A percentile compares a stretch with the other conserved stretches of the same genome.
Conservation (phyloP, 2,797 vertebrate genomes). For the Lacerta bilineata region DNA sequence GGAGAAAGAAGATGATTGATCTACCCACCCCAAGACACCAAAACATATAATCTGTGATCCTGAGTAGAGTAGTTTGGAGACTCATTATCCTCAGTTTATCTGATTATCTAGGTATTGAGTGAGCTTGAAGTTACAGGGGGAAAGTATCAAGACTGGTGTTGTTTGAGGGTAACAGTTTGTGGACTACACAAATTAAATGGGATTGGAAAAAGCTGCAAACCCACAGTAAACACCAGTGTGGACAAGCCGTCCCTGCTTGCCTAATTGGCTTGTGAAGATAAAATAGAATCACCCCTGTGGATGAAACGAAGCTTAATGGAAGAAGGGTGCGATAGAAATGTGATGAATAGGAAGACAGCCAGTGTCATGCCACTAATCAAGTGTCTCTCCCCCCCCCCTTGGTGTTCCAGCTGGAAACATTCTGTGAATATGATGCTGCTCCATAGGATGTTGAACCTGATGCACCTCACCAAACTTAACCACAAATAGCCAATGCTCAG, state of each 20-base stretch:
- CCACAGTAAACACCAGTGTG: background rate
- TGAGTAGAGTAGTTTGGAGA: too few relatives aligned
- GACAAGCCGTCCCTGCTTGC: background rate
- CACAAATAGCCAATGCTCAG: background rate
- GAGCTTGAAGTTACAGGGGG: too few relatives aligned
- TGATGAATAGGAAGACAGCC: background rate
- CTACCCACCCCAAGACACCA: too few relatives aligned
- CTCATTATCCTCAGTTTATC: too few relatives aligned
- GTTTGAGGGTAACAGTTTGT: too few relatives aligned
- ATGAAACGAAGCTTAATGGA: background rate
- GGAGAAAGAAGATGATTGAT: too few relatives aligned
- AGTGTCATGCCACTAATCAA: constrained; percentile 3
- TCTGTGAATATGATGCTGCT: background rate
- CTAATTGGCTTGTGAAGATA: background rate
- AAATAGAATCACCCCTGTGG: background rate
- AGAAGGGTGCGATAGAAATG: background rate
- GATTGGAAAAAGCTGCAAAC: too few relatives aligned
- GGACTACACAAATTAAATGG: too few relatives aligned
- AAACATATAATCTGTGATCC: too few relatives aligned
- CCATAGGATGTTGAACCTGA: background rate
- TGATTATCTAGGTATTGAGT: too few relatives aligned
- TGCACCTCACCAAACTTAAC: background rate
- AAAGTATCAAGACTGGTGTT: too few relatives aligned
- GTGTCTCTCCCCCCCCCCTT: background rate
- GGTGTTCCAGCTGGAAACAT: constrained; percentile 22